A percentile compares a stretch with the other conserved stretches of the same genome.
phyloP scores from a whole-genome alignment of 2,797 vertebrate species.

The Naso thynnoides region DNA sequence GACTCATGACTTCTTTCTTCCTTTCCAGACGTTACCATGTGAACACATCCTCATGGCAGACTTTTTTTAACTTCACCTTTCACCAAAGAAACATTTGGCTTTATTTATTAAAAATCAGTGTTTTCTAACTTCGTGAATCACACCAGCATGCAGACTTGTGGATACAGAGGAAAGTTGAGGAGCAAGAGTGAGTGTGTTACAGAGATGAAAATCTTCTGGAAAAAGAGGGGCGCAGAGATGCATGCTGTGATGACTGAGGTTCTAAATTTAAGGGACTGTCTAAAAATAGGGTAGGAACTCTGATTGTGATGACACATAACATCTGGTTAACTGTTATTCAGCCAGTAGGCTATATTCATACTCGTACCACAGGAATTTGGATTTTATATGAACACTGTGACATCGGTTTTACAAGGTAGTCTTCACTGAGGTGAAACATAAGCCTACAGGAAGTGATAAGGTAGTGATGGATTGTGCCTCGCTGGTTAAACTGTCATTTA shows the following conservation, averaged over 20 bases:
- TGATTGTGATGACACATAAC: conserved; percentile 33
- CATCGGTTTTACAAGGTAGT: conserved; percentile 41
- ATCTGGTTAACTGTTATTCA: conserved; percentile 59
- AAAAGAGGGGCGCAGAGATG: conserved; percentile 34
- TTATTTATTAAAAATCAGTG: conserved; percentile 7
- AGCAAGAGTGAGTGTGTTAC: conserved; percentile 28
- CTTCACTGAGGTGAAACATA: conserved; percentile 45
- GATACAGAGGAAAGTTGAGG: conserved; percentile 15
- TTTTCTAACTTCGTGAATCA: conserved; percentile 26
- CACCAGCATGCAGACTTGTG: conserved; percentile 8
- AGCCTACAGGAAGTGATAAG: conserved; percentile 43
- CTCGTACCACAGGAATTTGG: conserved; percentile 20
- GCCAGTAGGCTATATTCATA: conserved; percentile 6
- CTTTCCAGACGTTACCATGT: background rate
- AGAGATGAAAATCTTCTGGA: conserved; percentile 58
- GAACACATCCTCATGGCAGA: conserved; percentile 4
- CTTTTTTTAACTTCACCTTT: conserved; percentile 16
- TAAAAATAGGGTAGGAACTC: conserved; percentile 57
- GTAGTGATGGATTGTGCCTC: conserved; percentile 13
- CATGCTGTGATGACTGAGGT: conserved; percentile 42
- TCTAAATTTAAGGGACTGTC: conserved; percentile 29
- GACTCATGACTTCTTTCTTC: conserved; percentile 24
- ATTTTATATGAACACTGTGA: conserved; percentile 20
- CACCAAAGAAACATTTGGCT: background rate
- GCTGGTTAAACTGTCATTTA: conserved; percentile 30